Conservation (phyloP, 2,888 invertebrate species). For the Dromius quadrimaculatus region DNA sequence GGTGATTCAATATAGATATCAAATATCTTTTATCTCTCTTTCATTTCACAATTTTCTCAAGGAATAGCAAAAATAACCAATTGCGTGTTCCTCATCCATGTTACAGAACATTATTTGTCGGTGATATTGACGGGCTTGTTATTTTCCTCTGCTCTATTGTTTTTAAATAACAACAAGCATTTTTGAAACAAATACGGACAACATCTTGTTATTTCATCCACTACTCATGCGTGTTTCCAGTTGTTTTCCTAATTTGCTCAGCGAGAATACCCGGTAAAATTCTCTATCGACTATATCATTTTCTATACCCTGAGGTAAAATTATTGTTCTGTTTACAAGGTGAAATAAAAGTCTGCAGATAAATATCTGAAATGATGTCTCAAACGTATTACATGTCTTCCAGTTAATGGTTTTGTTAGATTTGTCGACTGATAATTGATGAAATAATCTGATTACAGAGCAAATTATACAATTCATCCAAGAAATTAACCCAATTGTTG, state of each 20-base stretch:
- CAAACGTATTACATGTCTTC: constrained; percentile 14
- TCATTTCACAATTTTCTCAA: too few relatives aligned
- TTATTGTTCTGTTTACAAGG: constrained; percentile 41
- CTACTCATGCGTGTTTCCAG: not conserved
- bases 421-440: too few relatives aligned
- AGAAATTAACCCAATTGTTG: too few relatives aligned
- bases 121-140: constrained; percentile 17
- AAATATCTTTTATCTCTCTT: too few relatives aligned
- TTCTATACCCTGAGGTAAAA: constrained; percentile 21
- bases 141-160: constrained; percentile 15
- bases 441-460: too few relatives aligned
- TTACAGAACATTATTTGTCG: too few relatives aligned
- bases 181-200: not conserved
- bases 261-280: constrained; percentile 7
- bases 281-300: constrained; percentile 18
- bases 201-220: constrained; percentile 23
- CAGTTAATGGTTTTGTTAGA: not conserved
- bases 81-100: too few relatives aligned
- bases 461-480: too few relatives aligned
- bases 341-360: constrained; percentile 22
- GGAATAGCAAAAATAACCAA: too few relatives aligned
- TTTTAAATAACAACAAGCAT: constrained; percentile 44
- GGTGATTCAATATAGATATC: too few relatives aligned
- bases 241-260: not conserved
- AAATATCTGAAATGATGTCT: constrained; percentile 10